phyloP scores from a whole-genome alignment of 1,140 invertebrate species.

The Temnothorax nylanderi region DNA sequence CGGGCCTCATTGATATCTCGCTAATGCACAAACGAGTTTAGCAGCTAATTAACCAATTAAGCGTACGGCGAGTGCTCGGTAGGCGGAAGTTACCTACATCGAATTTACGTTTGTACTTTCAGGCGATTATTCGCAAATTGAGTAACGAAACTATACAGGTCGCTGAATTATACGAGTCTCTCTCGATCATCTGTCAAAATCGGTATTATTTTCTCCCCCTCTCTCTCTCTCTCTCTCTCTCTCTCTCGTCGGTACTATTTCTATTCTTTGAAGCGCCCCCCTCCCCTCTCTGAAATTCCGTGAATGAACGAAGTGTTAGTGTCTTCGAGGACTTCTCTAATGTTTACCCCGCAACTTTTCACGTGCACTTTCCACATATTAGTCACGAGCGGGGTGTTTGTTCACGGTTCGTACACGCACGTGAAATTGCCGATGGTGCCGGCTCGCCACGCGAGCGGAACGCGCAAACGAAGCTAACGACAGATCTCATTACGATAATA shows the following conservation, averaged over 20 bases:
- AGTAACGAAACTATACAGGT: neutral
- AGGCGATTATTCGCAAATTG: no score
- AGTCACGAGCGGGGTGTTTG: slow-evolving; percentile 11
- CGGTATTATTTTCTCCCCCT: neutral
- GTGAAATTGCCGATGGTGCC: neutral
- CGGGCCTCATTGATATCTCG: slow-evolving; percentile 30
- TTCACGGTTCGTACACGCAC: neutral
- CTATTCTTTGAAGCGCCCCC: neutral
- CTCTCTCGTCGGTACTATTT: neutral
- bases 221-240: no score
- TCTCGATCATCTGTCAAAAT: neutral
- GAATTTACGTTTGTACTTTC: neutral
- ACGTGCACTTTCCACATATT: neutral
- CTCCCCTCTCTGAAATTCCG: neutral
- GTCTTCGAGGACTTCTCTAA: neutral
- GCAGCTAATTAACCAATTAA: slow-evolving; percentile 14
- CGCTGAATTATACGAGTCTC: neutral
- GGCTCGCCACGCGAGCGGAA: neutral
- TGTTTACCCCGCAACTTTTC: slow-evolving; percentile 2
- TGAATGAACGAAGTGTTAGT: neutral
- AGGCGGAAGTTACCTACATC: neutral
- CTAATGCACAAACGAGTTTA: slow-evolving; percentile 15
- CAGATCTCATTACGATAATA: slow-evolving; percentile 22
- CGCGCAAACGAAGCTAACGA: neutral
- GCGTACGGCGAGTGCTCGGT: neutral